These are phyloP conservation scores for Rhinolophus sinicus DNA, from an alignment of 2,113 vertebrate species.

Conservation along the genomic window DNA sequence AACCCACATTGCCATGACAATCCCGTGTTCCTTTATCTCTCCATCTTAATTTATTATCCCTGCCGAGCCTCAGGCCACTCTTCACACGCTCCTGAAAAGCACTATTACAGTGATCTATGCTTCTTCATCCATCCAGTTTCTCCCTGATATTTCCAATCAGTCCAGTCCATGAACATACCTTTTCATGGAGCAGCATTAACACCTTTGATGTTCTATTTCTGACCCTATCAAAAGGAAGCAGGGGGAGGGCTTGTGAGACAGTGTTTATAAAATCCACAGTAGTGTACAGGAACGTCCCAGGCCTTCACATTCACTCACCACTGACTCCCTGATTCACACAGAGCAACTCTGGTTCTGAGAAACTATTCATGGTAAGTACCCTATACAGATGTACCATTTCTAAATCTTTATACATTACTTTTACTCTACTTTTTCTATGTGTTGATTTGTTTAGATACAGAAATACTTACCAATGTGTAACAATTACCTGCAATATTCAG, in stretches of 20 bases:
- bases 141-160: not conserved
- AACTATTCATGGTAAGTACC: not conserved
- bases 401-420: not conserved
- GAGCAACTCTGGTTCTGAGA: not conserved
- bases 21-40: not conserved
- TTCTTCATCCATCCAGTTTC: not conserved
- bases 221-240: not conserved
- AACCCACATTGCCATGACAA: not conserved
- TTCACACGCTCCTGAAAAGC: no score
- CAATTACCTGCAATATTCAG: not conserved
- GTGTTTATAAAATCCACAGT: not conserved
- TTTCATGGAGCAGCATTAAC: not conserved
- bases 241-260: not conserved
- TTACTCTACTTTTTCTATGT: not conserved
- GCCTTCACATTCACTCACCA: not conserved
- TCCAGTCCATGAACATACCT: not conserved
- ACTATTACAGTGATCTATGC: not conserved
- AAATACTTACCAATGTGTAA: not conserved
- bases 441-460: not conserved
- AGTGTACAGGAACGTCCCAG: not conserved
- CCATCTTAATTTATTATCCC: not conserved
- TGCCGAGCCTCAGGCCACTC: no score
- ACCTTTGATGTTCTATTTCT: not conserved
- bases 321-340: not conserved
- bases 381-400: not conserved